Evolutionary conservation across 1,140 invertebrate genomes (phyloP), one percentile per base, ranked within the genome.

Genomic region (Caenorhabditis latens): DNA sequence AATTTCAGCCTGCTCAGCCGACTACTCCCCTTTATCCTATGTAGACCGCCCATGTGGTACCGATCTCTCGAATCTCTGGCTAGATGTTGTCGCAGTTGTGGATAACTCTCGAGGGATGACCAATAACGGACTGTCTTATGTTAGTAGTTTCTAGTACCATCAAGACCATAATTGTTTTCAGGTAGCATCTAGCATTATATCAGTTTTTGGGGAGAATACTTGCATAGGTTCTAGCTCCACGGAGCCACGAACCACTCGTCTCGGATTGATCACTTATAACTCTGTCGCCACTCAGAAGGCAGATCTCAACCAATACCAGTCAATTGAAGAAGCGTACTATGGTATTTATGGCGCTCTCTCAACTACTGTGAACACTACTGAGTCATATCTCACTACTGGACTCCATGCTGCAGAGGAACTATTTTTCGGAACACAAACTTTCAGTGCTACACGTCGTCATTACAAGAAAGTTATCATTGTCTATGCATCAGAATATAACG

Each of bases 51-150:
- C 16, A 46, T 71, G 65, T 16, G 65, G 65, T 4, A 4, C 13
- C 14, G 16, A 71, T 19, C 40, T 71, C 40, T 19, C 8, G 7
- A 71, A 43, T 19, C 65, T 71, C 4, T 71, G 65, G 65, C 13
- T 71, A 5, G 65, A 71, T 46, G 65, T 71, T 4, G 42, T 71
- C 8, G 40, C 42, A 43, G 65, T 71, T n/a, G 65, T 71, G 21
- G 65, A 71, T 71, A 46, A 71, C 46, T 71, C 65, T 2, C 43
- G 11, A 5, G 65, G 65, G 19, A 46, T 71, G 65, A 71, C 65
- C 14, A 71, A 71, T 16, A 42, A 71, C 1, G 65, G 42, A 4
- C 16, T 71, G 32, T 32, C 32, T 32, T 32, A 32, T 32, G 32
- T 32, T 1, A 32, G 32, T 32, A 32, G 32, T 32, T 2, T 32